phyloP scores from a whole-genome alignment of 2,888 invertebrate species.

The Leptinotarsa haldemani region DNA sequence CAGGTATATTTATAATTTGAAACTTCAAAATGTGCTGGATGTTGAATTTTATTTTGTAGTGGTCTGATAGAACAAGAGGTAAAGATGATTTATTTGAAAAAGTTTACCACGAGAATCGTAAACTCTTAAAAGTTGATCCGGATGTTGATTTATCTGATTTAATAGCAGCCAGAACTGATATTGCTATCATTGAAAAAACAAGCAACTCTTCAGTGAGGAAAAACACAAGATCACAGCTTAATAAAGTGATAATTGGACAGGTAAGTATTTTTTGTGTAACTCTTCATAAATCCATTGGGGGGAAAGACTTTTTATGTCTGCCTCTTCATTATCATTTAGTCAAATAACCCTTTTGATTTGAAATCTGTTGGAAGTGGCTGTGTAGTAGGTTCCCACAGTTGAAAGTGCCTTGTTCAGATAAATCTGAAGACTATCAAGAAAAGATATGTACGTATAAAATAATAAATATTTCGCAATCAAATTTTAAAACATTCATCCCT shows the following conservation, averaged over 20 bases:
- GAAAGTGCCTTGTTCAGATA: no score
- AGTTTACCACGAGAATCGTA: constrained; percentile 70
- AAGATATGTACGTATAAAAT: no score
- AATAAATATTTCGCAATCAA: no score
- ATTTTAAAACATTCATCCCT: no score
- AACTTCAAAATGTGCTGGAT: not conserved
- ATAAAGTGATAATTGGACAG: constrained; percentile 88
- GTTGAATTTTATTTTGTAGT: constrained; percentile 68
- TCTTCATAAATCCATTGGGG: not conserved
- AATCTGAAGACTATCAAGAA: no score
- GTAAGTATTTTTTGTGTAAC: constrained; percentile 64
- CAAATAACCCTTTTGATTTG: not conserved
- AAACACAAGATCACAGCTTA: constrained; percentile 85
- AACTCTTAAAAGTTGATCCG: constrained; percentile 70
- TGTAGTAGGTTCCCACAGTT: not conserved
- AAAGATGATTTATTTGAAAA: constrained; percentile 79
- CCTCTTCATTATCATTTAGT: not conserved
- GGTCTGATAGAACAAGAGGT: constrained; percentile 83
- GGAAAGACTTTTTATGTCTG: not conserved
- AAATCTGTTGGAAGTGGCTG: not conserved
- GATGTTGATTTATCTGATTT: constrained; percentile 80
- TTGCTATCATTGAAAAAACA: constrained; percentile 92
- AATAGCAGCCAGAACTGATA: constrained; percentile 84
- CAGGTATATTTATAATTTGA: constrained; percentile 70
- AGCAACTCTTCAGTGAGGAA: constrained; percentile 87